Evolutionary conservation across 2,797 vertebrate species (phyloP).

Genomic region (Sebastes oblongus): DNA sequence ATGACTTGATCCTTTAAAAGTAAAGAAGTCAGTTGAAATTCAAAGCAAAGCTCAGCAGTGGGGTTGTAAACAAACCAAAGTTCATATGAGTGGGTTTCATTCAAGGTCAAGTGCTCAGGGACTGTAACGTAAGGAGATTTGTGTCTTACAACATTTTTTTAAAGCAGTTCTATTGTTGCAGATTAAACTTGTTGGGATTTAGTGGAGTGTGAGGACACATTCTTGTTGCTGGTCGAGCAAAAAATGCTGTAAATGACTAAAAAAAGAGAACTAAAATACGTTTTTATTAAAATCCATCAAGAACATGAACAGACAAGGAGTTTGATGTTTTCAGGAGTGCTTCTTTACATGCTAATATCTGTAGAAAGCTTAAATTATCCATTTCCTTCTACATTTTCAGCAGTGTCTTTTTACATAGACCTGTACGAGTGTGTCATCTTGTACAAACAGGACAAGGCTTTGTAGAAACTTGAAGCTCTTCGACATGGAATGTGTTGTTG

Average conservation of each 20-base stretch:
- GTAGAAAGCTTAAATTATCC: background rate
- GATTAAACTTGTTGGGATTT: conserved; percentile 28
- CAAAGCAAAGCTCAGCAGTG: background rate
- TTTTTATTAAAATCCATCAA: background rate
- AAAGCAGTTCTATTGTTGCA: conserved; percentile 41
- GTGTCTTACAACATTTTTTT: conserved; percentile 30
- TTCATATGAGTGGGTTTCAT: conserved; percentile 25
- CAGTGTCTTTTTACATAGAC: background rate
- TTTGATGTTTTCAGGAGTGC: background rate
- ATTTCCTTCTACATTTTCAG: background rate
- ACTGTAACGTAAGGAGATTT: conserved; percentile 61
- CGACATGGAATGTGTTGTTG: conserved; percentile 62
- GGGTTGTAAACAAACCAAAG: conserved; percentile 34
- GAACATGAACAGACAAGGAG: background rate
- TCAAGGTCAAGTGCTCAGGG: conserved; percentile 36
- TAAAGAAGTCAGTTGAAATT: background rate
- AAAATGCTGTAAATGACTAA: background rate
- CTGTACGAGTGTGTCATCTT: background rate
- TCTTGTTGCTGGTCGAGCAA: background rate
- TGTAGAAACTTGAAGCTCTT: conserved; percentile 62
- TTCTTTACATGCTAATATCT: background rate
- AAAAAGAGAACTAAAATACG: background rate
- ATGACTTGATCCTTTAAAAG: background rate
- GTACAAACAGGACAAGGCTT: conserved; percentile 43
- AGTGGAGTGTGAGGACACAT: background rate